These are phyloP conservation scores for Staurois parvus DNA, from an alignment of 2,797 vertebrate genomes.

Conservation along the genomic window DNA sequence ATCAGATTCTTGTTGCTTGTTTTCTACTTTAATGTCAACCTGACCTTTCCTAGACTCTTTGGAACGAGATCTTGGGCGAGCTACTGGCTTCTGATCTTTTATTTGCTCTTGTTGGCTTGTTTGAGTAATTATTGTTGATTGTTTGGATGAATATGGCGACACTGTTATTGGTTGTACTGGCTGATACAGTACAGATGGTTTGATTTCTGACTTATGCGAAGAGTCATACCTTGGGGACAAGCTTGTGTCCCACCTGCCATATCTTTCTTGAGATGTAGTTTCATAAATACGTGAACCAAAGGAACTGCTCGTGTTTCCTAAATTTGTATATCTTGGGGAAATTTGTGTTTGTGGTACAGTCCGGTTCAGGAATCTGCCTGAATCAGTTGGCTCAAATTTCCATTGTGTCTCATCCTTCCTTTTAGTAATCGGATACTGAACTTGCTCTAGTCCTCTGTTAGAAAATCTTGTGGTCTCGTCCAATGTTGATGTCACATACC, in stretches of 20 bases:
- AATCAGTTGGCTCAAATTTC: slow-evolving; percentile 69
- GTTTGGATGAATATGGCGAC: slow-evolving; percentile 44
- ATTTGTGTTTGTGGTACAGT: slow-evolving; percentile 39
- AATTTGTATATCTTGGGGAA: slow-evolving; percentile 14
- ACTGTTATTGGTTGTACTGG: slow-evolving; percentile 62
- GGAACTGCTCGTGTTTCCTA: slow-evolving; percentile 59
- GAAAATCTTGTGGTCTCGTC: slow-evolving; percentile 76
- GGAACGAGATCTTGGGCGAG: slow-evolving; percentile 42
- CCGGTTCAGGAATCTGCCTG: slow-evolving; percentile 66
- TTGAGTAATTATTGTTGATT: slow-evolving; percentile 46
- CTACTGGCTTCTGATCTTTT: slow-evolving; percentile 4
- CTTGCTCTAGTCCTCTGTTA: slow-evolving; percentile 75
- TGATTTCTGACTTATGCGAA: slow-evolving; percentile 49
- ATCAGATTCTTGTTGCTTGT: slow-evolving; percentile 62
- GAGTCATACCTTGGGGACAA: slow-evolving; percentile 60
- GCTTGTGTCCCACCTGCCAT: slow-evolving; percentile 60
- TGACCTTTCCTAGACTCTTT: slow-evolving; percentile 59
- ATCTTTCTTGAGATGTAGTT: slow-evolving; percentile 61
- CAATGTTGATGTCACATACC: slow-evolving; percentile 80
- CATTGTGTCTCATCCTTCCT: slow-evolving; percentile 71
- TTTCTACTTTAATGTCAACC: slow-evolving; percentile 52
- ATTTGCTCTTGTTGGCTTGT: slow-evolving; percentile 58
- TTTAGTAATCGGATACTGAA: slow-evolving; percentile 67
- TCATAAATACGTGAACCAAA: slow-evolving; percentile 49
- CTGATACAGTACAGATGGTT: slow-evolving; percentile 63